phyloP scores from a whole-genome alignment of 2,888 invertebrate species.

The Zygothrica quintamaculata region DNA sequence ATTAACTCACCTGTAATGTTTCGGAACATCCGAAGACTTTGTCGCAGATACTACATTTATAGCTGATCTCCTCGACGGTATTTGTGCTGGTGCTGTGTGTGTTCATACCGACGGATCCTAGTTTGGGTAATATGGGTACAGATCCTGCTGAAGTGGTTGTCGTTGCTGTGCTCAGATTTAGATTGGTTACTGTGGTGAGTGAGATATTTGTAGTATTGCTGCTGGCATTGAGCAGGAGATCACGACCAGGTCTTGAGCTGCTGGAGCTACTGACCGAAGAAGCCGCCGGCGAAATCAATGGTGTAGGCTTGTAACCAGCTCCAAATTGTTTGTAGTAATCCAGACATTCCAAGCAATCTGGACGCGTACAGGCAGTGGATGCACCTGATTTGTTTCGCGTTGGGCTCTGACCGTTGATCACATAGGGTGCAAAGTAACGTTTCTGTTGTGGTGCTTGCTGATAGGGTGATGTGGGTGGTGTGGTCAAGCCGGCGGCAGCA shows the following conservation, averaged over 20 bases:
- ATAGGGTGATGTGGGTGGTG: slow-evolving; percentile 65
- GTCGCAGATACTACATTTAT: slow-evolving; percentile 84
- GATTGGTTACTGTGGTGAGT: slow-evolving; percentile 72
- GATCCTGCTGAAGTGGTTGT: slow-evolving; percentile 17
- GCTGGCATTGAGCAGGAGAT: slow-evolving; percentile 32
- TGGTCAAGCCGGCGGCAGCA: slow-evolving; percentile 68
- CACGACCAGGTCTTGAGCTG: slow-evolving; percentile 49
- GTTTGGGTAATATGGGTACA: slow-evolving; percentile 26
- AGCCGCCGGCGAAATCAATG: slow-evolving; percentile 71
- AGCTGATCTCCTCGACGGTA: slow-evolving; percentile 81
- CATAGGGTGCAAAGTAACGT: slow-evolving; percentile 76
- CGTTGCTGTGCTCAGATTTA: slow-evolving; percentile 65
- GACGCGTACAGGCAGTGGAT: slow-evolving; percentile 58
- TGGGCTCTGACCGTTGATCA: slow-evolving; percentile 58
- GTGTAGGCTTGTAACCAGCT: slow-evolving; percentile 52
- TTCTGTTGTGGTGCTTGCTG: slow-evolving; percentile 61
- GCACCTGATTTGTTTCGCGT: slow-evolving; percentile 36
- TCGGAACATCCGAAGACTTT: slow-evolving; percentile 84
- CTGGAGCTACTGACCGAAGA: slow-evolving; percentile 73
- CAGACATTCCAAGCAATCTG: slow-evolving; percentile 76
- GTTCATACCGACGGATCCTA: slow-evolving; percentile 7
- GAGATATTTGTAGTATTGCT: slow-evolving; percentile 62
- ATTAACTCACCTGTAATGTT: slow-evolving; percentile 82
- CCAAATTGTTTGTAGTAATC: slow-evolving; percentile 73
- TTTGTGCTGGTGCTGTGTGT: slow-evolving; percentile 12